Percentiles rank a stretch among this genome's conserved stretches.
Conservation (phyloP, 1,140 invertebrate genomes). For the Drosophila leontia region DNA sequence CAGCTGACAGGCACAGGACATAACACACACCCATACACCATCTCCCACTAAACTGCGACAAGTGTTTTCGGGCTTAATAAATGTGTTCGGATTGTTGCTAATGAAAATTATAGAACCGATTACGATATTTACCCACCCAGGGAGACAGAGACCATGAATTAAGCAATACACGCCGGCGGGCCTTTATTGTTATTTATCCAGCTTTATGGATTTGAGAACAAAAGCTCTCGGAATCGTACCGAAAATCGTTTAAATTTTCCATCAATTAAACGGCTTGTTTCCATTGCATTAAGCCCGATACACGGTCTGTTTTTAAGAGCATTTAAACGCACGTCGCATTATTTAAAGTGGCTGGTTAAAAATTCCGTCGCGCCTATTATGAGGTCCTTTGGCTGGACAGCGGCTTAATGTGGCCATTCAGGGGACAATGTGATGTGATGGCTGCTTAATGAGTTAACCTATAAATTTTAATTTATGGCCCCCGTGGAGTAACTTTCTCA, state of each 20-base stretch:
- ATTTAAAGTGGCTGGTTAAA: constrained; percentile 59
- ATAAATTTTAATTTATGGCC: constrained; percentile 37
- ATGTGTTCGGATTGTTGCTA: constrained; percentile 43
- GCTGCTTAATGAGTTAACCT: constrained; percentile 44
- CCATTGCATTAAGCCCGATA: constrained; percentile 38
- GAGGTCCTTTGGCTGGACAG: constrained; percentile 29
- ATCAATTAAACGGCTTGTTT: constrained; percentile 47
- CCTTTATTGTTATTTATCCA: constrained; percentile 44
- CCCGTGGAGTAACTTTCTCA: constrained; percentile 5
- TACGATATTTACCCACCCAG: constrained; percentile 13
- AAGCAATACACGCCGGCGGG: constrained; percentile 16
- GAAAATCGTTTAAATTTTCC: constrained; percentile 31
- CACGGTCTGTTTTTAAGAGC: constrained; percentile 50
- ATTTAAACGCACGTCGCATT: constrained; percentile 69
- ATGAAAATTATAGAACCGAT: constrained; percentile 50
- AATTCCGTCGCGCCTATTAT: constrained; percentile 54
- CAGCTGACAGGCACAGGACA: constrained; percentile 33
- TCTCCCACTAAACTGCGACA: constrained; percentile 52
- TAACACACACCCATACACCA: constrained; percentile 16
- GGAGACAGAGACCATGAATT: constrained; percentile 24
- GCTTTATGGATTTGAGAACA: constrained; percentile 19
- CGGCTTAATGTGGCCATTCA: constrained; percentile 19
- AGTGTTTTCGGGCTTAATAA: constrained; percentile 67
- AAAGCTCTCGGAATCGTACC: constrained; percentile 7
- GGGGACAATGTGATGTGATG: constrained; percentile 38